These are phyloP conservation scores for Drosophila cardini DNA, from an alignment of 1,140 invertebrate genomes.

Conservation along the genomic window DNA sequence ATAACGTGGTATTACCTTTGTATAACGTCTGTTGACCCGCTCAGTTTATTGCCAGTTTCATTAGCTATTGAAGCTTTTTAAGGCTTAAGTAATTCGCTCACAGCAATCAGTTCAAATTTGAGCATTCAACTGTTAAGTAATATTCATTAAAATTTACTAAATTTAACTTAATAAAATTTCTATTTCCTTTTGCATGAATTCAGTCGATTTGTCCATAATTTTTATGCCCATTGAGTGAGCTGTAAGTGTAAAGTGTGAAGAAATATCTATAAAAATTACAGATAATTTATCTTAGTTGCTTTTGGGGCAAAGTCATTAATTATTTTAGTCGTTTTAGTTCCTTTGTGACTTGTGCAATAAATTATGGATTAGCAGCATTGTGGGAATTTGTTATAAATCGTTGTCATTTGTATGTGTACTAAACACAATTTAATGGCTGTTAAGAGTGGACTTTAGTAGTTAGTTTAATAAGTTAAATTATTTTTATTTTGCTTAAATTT, in stretches of 20 bases:
- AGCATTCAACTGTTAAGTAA: slow-evolving; percentile 3
- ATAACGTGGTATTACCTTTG: slow-evolving; percentile 27
- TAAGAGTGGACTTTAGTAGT: too few species aligned
- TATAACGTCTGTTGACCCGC: background rate
- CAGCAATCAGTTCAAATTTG: background rate
- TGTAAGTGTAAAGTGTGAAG: slow-evolving; percentile 4
- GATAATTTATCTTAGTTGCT: slow-evolving; percentile 3
- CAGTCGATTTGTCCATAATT: background rate
- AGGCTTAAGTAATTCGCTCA: background rate
- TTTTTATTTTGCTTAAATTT: too few species aligned
- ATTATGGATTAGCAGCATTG: slow-evolving; percentile 1
- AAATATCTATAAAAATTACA: background rate
- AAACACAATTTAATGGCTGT: background rate
- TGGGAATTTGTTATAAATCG: slow-evolving; percentile 1
- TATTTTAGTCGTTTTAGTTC: background rate
- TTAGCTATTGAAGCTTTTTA: slow-evolving; percentile 10
- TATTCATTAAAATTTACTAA: background rate
- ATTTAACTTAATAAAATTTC: too few species aligned
- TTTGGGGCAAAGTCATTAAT: slow-evolving; percentile 8
- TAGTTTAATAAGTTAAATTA: too few species aligned
- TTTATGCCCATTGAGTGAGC: slow-evolving; percentile 26
- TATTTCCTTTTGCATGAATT: background rate
- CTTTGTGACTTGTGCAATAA: slow-evolving; percentile 8
- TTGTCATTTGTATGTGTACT: background rate
- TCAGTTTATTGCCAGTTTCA: slow-evolving; percentile 1